Evolutionary conservation across 2,113 vertebrate species (phyloP).

Genomic region (Pomatostomus ruficeps): DNA sequence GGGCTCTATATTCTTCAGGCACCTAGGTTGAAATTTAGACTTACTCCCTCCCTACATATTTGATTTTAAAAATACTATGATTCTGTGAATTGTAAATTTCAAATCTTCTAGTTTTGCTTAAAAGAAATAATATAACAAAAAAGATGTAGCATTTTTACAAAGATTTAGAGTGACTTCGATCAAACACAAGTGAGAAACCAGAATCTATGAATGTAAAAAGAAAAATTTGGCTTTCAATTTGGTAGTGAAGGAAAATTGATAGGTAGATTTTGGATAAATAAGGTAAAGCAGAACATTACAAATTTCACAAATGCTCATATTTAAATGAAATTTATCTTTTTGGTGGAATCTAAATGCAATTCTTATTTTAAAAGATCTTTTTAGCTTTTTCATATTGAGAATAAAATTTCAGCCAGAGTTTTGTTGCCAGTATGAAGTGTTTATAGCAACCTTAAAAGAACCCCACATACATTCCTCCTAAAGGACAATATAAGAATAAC

Average conservation of each 20-base stretch:
- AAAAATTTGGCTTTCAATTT: neutral
- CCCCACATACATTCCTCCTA: accelerated
- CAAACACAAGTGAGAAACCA: neutral
- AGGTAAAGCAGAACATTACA: neutral
- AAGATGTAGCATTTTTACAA: neutral
- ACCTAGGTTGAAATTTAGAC: neutral
- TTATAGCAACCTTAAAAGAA: neutral
- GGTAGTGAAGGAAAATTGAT: neutral
- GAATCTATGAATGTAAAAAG: neutral
- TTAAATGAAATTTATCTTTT: neutral
- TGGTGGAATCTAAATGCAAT: neutral
- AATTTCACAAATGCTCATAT: neutral
- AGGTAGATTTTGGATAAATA: neutral
- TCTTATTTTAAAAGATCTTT: neutral
- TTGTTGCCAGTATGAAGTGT: neutral
- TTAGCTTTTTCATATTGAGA: neutral
- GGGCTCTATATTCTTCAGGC: neutral
- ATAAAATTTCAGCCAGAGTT: neutral
- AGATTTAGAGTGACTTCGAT: neutral
- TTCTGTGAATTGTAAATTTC: neutral
- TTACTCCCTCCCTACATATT: accelerated
- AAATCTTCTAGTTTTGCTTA: neutral
- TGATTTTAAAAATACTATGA: neutral
- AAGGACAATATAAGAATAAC: neutral
- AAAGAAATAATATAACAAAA: neutral